Percentiles rank a stretch among this genome's conserved stretches.
Conservation (phyloP, 2,888 invertebrate genomes). For the Dynastes maya region DNA sequence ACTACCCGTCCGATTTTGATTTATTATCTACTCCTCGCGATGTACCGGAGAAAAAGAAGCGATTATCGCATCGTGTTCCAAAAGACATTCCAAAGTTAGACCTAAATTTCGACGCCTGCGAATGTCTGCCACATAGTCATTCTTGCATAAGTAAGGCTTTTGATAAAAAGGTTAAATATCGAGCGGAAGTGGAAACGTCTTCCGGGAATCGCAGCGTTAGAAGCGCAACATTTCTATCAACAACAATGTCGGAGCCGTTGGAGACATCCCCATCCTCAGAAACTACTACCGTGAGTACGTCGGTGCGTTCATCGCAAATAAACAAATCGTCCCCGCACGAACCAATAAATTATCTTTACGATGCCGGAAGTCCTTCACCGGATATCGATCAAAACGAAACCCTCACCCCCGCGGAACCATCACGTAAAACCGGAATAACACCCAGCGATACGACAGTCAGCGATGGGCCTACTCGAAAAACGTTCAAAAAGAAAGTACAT, state of each 20-base stretch:
- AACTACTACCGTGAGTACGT: slow-evolving; percentile 22
- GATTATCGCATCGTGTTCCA: neutral
- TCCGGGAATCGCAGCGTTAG: slow-evolving; percentile 24
- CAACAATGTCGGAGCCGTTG: neutral
- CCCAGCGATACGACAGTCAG: slow-evolving; percentile 35
- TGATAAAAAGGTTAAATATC: slow-evolving; percentile 38
- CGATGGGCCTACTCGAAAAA: slow-evolving; percentile 25
- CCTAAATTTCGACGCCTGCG: slow-evolving; percentile 48
- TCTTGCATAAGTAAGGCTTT: slow-evolving; percentile 28
- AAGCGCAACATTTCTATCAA: slow-evolving; percentile 32
- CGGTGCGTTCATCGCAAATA: slow-evolving; percentile 40
- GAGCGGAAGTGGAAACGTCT: slow-evolving; percentile 46
- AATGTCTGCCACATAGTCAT: slow-evolving; percentile 10
- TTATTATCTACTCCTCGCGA: slow-evolving; percentile 16
- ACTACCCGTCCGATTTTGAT: slow-evolving; percentile 21
- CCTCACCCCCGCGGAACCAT: slow-evolving; percentile 1
- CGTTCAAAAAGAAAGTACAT: slow-evolving; percentile 46
- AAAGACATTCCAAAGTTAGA: slow-evolving; percentile 55
- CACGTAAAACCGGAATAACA: slow-evolving; percentile 24
- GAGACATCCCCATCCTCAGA: slow-evolving; percentile 32
- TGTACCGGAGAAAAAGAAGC: slow-evolving; percentile 17
- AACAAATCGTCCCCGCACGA: slow-evolving; percentile 29
- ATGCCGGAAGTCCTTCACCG: slow-evolving; percentile 16
- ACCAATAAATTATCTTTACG: slow-evolving; percentile 48
- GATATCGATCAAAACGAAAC: slow-evolving; percentile 37